Evolutionary conservation across 2,113 vertebrate genomes (phyloP).

Genomic region (Tringa solitaria): DNA sequence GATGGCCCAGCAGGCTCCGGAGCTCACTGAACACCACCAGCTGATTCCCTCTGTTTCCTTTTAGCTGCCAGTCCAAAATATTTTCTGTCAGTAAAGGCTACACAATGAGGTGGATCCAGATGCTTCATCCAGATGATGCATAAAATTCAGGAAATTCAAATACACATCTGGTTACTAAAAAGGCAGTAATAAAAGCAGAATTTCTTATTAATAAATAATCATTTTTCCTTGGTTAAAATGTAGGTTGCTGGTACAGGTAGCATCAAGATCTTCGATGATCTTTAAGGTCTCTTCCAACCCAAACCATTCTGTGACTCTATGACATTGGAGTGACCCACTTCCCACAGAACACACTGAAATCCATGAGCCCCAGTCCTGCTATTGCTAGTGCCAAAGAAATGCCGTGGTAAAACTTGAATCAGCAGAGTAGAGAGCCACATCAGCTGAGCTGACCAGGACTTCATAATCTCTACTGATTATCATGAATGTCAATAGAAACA

Average conservation of each 20-base stretch:
- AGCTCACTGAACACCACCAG: neutral
- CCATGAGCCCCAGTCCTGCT: neutral
- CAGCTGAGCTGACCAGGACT: neutral
- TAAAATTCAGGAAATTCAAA: slow-evolving; percentile 14
- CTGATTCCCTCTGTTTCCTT: neutral
- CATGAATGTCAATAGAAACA: neutral
- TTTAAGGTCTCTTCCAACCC: too few relatives aligned
- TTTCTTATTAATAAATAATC: neutral
- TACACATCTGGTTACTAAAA: neutral
- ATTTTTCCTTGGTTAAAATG: neutral
- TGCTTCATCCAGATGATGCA: slow-evolving; percentile 7
- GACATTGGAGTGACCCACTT: neutral
- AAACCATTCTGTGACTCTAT: too few relatives aligned
- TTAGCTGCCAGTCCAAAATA: neutral
- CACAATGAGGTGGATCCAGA: neutral
- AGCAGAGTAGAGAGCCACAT: too few relatives aligned
- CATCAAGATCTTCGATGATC: neutral
- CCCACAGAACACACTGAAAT: neutral
- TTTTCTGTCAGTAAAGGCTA: neutral
- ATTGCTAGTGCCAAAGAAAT: too few relatives aligned
- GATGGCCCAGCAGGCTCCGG: neutral
- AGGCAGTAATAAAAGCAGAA: neutral
- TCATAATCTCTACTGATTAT: neutral
- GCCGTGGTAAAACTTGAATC: neutral
- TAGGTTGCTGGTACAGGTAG: neutral